Conservation (phyloP, 2,888 invertebrate genomes). For the Hedya salicella region DNA sequence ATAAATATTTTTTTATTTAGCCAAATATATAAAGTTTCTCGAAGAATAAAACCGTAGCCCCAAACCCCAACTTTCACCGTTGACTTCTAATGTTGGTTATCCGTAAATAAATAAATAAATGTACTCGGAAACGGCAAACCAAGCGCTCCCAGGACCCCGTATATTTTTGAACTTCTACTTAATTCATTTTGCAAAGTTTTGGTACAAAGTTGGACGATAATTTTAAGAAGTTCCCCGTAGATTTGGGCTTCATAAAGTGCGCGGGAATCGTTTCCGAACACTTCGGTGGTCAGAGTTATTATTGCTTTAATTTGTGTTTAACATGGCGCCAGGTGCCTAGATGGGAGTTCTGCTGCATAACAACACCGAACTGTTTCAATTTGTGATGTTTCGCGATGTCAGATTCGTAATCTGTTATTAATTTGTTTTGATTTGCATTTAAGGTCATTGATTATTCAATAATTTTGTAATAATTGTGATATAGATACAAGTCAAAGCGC, state of each 20-base stretch:
- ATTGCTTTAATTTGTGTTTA: constrained; percentile 42
- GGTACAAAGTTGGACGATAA: constrained; percentile 61
- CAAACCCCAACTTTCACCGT: neutral
- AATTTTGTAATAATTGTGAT: too few relatives aligned
- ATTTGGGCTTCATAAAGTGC: constrained; percentile 58
- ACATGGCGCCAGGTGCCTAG: constrained; percentile 37
- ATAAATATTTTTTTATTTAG: neutral
- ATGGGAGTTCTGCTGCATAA: constrained; percentile 21
- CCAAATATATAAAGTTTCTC: neutral
- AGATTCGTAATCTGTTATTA: neutral
- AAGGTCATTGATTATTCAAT: too few relatives aligned
- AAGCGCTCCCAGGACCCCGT: constrained; percentile 46
- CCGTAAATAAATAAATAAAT: constrained; percentile 27
- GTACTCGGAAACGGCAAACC: constrained; percentile 42
- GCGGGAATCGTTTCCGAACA: constrained; percentile 55
- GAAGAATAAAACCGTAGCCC: neutral
- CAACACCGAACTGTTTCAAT: constrained; percentile 10
- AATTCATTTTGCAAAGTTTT: constrained; percentile 60
- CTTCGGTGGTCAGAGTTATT: constrained; percentile 46
- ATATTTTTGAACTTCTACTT: constrained; percentile 60
- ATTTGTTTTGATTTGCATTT: too few relatives aligned
- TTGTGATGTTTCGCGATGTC: neutral
- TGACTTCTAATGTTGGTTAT: constrained; percentile 2
- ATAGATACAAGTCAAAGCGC: too few relatives aligned
- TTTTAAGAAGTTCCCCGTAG: constrained; percentile 59